Base-by-base conservation (phyloP, 2,797 vertebrate species). In the Sphaeramia orbicularis region DNA sequence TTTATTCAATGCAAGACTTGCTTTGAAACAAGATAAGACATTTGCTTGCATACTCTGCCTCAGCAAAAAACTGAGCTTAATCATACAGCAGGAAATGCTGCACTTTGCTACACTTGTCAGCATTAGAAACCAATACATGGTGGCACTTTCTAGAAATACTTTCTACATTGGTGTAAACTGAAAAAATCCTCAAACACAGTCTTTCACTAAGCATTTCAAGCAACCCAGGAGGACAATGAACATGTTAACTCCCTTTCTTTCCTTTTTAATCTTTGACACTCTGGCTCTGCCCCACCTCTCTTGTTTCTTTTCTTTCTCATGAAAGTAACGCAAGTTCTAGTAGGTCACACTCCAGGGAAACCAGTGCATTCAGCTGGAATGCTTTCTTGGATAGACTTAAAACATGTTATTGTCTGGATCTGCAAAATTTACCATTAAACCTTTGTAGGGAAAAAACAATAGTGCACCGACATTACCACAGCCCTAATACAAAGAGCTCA, bases 271-370 rank as follows among this genome's bases (percentile, higher is more conserved):
- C 30, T 27, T 10, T 35, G 32, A 35, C 32, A 35, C 7, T 8
- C 32, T 10, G 9, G 9, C 18, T 21, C 32, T 57, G 4, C 7
- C 38, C 6, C 8, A 35, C 7, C 40, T 19, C 13, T 27, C 4
- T 13, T 27, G 10, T 48, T 15, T 42, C 10, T 47, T 47, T 36
- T 53, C 13, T 13, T 18, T 32, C 40, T 42, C 15, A 32, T 54
- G 27, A 56, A 51, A 52, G 14, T 16, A 59, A 63, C 35, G 38
- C 16, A 54, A 68, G 42, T 50, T 60, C 35, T 8, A 43, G 58
- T 56, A 76, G 57, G 54, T 78, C 71, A 85, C 50, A 68, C 79
- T 72, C 54, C 62, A 56, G 42, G 65, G 56, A 82, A 50, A 74
- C 52, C 19, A 71, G 18, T 65, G 70, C 27, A 64, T 83, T 67